Conservation (phyloP, 2,888 invertebrate genomes). For the Calliphora vomitoria region DNA sequence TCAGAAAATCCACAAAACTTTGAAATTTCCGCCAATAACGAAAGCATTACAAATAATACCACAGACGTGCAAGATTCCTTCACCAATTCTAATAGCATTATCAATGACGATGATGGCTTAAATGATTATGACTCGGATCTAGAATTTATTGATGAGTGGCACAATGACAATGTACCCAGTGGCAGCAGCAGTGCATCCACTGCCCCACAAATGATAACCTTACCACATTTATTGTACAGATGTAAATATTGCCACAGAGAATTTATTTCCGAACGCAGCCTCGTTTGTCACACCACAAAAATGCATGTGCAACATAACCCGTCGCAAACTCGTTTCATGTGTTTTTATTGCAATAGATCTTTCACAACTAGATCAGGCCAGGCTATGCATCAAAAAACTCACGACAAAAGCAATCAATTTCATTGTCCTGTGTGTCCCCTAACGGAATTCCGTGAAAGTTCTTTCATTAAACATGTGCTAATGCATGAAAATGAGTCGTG, state of each 20-base stretch:
- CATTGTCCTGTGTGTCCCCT: conserved; percentile 85
- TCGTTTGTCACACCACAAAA: not conserved
- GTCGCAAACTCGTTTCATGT: not conserved
- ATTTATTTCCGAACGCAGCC: not conserved
- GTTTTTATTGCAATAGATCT: not conserved
- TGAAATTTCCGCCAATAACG: not conserved
- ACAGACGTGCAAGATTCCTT: too few species aligned
- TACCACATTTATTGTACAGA: not conserved
- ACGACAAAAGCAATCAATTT: not conserved
- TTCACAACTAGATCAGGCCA: not conserved
- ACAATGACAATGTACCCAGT: not conserved
- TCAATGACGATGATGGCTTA: not conserved
- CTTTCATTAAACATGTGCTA: conserved; percentile 75
- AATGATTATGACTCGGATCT: not conserved
- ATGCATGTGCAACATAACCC: not conserved
- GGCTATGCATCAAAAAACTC: not conserved
- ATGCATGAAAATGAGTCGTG: conserved; percentile 74
- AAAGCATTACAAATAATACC: not conserved
- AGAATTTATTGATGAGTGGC: not conserved
- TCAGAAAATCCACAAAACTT: too few species aligned
- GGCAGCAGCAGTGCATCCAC: not conserved
- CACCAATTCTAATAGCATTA: not conserved
- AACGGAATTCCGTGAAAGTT: conserved; percentile 80
- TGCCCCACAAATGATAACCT: not conserved
- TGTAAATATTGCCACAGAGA: not conserved